Percentiles rank a stretch among this genome's conserved stretches.
These are phyloP conservation scores for Congeria kusceri DNA, from an alignment of 2,888 invertebrate genomes.

Conservation along the genomic window DNA sequence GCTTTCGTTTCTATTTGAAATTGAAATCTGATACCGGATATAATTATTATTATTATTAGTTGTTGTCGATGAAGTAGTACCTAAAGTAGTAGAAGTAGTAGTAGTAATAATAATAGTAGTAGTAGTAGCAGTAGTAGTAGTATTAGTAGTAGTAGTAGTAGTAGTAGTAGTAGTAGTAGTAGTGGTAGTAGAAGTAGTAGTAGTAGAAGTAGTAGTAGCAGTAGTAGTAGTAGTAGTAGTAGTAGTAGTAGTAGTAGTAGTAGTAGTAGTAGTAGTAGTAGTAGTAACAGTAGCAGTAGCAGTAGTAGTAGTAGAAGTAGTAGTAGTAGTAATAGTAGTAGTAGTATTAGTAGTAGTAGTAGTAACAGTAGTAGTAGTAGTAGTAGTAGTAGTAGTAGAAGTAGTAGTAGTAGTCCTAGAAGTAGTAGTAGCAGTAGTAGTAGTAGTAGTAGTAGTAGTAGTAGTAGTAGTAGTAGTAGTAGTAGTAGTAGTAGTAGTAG, in stretches of 20 bases:
- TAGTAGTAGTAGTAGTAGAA: slow-evolving; percentile 41
- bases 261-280: slow-evolving; percentile 7
- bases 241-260: slow-evolving; percentile 32
- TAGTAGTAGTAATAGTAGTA: too few species aligned
- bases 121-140: slow-evolving; percentile 1
- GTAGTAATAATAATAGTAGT: slow-evolving; percentile 40
- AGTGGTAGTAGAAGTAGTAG: too few species aligned
- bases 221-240: slow-evolving; percentile 19
- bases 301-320: slow-evolving; percentile 18
- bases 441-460: neutral
- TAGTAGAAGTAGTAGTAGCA: slow-evolving; percentile 3
- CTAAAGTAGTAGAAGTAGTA: slow-evolving; percentile 43
- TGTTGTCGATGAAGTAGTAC: too few species aligned
- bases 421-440: too few species aligned
- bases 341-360: too few species aligned
- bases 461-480: neutral
- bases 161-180: slow-evolving; percentile 1
- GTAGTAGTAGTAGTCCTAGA: too few species aligned
- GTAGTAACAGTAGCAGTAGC: slow-evolving; percentile 5
- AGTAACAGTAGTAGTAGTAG: slow-evolving; percentile 41
- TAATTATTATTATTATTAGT: too few species aligned
- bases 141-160: too few species aligned
- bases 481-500: neutral
- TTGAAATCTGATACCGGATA: too few species aligned
- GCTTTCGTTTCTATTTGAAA: too few species aligned